Base-by-base conservation (phyloP, 2,888 invertebrate species). In the Stegana nigrithorax region DNA sequence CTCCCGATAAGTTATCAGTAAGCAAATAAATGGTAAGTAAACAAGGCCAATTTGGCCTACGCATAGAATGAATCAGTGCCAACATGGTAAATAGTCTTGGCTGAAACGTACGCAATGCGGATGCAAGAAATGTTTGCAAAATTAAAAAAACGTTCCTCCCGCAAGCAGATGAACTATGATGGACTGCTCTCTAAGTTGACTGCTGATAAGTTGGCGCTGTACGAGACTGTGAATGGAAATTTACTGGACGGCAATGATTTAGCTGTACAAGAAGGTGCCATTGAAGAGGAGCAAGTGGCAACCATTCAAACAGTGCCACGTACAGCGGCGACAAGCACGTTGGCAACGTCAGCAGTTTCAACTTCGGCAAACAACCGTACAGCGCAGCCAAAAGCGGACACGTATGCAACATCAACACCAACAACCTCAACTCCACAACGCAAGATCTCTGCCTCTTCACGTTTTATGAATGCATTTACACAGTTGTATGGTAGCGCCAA, bases 381-480 rank as follows among this genome's bases (percentile, higher is more conserved):
- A 47, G 39, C 64, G 44, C 63, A 63, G 63, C 63, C 64, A 32
- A 77, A 69, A 66, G 58, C 63, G 59, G 74, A 75, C 66, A 71
- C 61, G 64, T 69, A 65, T 60, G 64, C 69, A 59, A 45, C 17
- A 4, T 12, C 45, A 19, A 70, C 69, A 59, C 64, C 72, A 47
- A 53, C 66, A 51, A 57, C 67, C 8, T 73, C 80, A 2, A 84
- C 85, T 47, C 85, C 85, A 8, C 82, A 84, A 60, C 83, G 85
- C n/a, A 85, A 85, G 75, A 81, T 84, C 65, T 84, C 85, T n/a
- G 80, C 84, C 59, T 82, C 82, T 69, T 83, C 85, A 57, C 83
- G 85, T 60, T 82, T 85, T 67, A 83, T 85, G 69, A 85, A 77
- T 70, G 85, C 83, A 57, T 85, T 85, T 65, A 82, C 83, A 67